A percentile compares a stretch with the other conserved stretches of the same genome.
Evolutionary conservation across 2,797 vertebrate species (phyloP).

Genomic region (Sus cebifrons): DNA sequence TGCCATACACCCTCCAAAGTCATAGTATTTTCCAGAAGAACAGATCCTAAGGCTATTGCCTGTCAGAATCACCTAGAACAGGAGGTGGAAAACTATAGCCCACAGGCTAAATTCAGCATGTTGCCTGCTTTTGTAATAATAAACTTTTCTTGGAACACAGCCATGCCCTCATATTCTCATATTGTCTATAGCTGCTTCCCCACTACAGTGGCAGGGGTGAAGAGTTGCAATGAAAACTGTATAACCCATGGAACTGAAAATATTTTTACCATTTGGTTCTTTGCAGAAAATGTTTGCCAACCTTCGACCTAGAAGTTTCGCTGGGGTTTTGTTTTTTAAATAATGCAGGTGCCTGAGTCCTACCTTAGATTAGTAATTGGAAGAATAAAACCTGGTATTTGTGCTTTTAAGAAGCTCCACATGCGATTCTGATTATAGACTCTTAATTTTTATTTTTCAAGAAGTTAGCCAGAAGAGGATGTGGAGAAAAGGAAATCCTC

Average conservation of each 20-base stretch:
- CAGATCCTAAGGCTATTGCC: neutral
- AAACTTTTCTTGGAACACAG: neutral
- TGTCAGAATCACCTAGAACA: neutral
- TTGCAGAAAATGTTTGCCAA: neutral
- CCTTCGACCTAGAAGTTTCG: neutral
- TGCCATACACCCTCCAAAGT: neutral
- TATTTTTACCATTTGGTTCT: neutral
- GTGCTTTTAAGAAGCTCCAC: neutral
- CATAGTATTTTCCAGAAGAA: neutral
- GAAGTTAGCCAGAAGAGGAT: neutral
- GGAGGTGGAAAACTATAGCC: neutral
- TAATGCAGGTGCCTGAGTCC: neutral
- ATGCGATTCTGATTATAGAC: neutral
- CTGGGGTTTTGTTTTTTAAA: constrained; percentile 14
- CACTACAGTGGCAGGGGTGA: neutral
- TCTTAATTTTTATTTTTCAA: neutral
- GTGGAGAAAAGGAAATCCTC: no score
- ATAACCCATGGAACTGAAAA: neutral
- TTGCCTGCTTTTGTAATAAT: neutral
- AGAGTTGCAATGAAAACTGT: neutral
- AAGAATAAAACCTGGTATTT: neutral
- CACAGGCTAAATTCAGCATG: neutral
- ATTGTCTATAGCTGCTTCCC: neutral
- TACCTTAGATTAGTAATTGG: neutral
- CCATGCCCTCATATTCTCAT: neutral